phyloP scores from a whole-genome alignment of 1,140 invertebrate genomes.

The Drosophila chauvacae region DNA sequence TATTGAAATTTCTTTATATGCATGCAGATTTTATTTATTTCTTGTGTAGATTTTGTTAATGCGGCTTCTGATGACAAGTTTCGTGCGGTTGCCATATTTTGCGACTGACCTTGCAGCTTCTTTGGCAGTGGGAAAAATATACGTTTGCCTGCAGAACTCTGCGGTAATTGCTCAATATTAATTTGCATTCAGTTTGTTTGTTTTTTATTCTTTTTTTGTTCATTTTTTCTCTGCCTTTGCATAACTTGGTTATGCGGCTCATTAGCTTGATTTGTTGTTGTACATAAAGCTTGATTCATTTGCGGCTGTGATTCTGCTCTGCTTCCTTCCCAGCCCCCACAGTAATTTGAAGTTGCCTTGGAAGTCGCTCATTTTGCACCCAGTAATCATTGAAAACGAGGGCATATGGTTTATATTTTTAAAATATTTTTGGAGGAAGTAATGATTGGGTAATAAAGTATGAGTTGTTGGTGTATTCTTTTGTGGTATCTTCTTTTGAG shows the following conservation, averaged over 20 bases:
- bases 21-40: slow-evolving; percentile 13
- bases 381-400: background rate
- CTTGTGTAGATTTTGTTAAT: slow-evolving; percentile 28
- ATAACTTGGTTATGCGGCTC: slow-evolving; percentile 25
- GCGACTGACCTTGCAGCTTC: slow-evolving; percentile 66
- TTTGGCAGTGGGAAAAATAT: slow-evolving; percentile 61
- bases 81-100: slow-evolving; percentile 47
- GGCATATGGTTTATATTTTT: slow-evolving; percentile 1
- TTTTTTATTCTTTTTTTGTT: background rate
- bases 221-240: slow-evolving; percentile 22
- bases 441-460: background rate
- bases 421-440: background rate
- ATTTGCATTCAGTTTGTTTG: slow-evolving; percentile 20
- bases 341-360: slow-evolving; percentile 35
- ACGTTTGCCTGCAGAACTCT: slow-evolving; percentile 45
- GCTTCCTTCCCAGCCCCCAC: slow-evolving; percentile 51
- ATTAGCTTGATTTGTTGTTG: slow-evolving; percentile 67
- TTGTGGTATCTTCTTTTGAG: background rate
- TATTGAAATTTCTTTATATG: background rate
- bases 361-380: background rate
- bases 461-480: background rate
- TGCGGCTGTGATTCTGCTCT: slow-evolving; percentile 16
- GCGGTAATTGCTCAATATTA: slow-evolving; percentile 66
- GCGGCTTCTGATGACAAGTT: slow-evolving; percentile 50
- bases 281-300: slow-evolving; percentile 35